A percentile compares a stretch with the other conserved stretches of the same genome.
Conservation (phyloP, 2,797 vertebrate genomes). For the Sebastes flavidus region DNA sequence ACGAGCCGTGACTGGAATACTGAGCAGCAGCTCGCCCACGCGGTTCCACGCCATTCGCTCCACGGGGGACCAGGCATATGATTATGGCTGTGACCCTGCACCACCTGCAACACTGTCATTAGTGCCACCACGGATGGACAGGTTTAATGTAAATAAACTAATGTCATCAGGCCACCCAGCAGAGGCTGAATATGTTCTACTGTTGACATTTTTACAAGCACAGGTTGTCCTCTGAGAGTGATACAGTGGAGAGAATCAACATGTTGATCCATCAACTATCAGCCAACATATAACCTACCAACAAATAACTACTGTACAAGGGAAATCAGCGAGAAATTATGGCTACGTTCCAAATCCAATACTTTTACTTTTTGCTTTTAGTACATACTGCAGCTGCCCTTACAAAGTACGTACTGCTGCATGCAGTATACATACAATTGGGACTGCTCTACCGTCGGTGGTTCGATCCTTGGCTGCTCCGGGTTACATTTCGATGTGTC, state of each 20-base stretch:
- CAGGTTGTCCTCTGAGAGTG: constrained; percentile 22
- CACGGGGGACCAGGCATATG: constrained; percentile 63
- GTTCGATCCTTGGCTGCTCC: too few species aligned
- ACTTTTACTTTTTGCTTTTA: too few species aligned
- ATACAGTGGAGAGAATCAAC: constrained; percentile 15
- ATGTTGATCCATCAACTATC: not conserved
- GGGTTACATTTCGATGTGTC: too few species aligned
- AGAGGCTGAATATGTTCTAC: constrained; percentile 10
- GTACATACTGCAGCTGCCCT: too few species aligned
- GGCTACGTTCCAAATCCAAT: not conserved
- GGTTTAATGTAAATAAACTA: constrained; percentile 70
- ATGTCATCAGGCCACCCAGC: constrained; percentile 44
- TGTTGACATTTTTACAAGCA: constrained; percentile 22
- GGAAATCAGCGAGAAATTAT: not conserved
- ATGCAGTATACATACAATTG: too few species aligned
- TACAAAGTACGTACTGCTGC: too few species aligned
- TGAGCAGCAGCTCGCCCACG: constrained; percentile 63
- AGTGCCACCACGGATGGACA: constrained; percentile 61
- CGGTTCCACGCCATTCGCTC: constrained; percentile 61
- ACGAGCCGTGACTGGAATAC: constrained; percentile 79
- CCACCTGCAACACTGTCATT: constrained; percentile 74
- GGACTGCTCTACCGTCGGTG: too few species aligned
- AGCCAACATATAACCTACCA: not conserved
- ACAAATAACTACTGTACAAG: not conserved
- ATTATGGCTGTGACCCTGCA: constrained; percentile 70